Evolutionary conservation across 2,888 invertebrate species (phyloP).

Genomic region (Stratiomys singularior): DNA sequence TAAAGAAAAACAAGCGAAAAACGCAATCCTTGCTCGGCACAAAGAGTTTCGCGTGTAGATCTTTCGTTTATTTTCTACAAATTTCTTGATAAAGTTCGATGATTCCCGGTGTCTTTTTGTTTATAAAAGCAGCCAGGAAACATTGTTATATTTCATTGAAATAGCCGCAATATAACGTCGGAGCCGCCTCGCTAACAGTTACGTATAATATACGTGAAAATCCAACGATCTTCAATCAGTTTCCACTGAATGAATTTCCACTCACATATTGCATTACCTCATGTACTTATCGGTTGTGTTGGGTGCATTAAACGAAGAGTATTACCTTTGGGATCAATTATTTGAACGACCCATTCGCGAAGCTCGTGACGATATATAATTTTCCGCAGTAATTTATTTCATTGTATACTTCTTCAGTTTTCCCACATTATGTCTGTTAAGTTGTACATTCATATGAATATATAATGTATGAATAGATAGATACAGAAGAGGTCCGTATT

Average conservation of each 20-base stretch:
- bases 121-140: too few species aligned
- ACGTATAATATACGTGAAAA: background rate
- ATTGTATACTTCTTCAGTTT: conserved; percentile 30
- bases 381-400: conserved; percentile 41
- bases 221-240: background rate
- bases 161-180: too few species aligned
- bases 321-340: conserved; percentile 23
- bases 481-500: conserved; percentile 11
- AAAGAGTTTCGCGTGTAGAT: too few species aligned
- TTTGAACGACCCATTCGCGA: conserved; percentile 33
- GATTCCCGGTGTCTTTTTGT: too few species aligned
- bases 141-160: too few species aligned
- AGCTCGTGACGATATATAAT: conserved; percentile 41
- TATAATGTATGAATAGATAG: too few species aligned
- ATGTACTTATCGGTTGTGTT: background rate
- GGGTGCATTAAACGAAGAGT: background rate
- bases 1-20: too few species aligned
- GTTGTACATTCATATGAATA: background rate
- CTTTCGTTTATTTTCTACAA: too few species aligned
- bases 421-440: conserved; percentile 34
- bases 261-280: background rate
- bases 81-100: too few species aligned
- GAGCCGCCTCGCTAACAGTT: background rate
- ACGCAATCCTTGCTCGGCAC: too few species aligned
- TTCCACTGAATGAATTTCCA: background rate